phyloP scores from a whole-genome alignment of 2,888 invertebrate species.

The Metacarcinus magister region DNA sequence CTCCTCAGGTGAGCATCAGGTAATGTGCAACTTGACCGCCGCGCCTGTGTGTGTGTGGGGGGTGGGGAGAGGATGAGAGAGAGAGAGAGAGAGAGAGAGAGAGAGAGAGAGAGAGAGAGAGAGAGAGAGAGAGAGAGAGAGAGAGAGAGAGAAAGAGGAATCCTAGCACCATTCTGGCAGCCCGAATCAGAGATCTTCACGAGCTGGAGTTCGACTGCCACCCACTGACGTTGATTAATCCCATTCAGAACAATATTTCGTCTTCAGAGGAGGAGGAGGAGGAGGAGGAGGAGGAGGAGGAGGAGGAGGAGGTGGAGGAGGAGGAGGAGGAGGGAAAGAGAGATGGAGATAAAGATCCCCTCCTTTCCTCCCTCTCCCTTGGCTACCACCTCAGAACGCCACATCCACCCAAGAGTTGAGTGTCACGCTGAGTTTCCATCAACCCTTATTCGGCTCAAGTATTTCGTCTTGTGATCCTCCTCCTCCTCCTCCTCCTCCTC shows the following conservation, averaged over 20 bases:
- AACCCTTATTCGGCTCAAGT: slow-evolving; percentile 6
- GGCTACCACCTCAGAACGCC: neutral
- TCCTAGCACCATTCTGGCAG: neutral
- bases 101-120: neutral
- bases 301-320: neutral
- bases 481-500: neutral
- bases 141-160: neutral
- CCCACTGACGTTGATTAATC: neutral
- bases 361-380: neutral
- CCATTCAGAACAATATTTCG: slow-evolving; percentile 45
- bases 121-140: neutral
- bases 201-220: neutral
- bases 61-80: neutral
- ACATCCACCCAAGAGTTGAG: neutral
- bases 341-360: neutral
- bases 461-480: slow-evolving; percentile 26
- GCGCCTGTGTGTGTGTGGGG: neutral
- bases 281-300: slow-evolving; percentile 23
- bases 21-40: slow-evolving; percentile 1
- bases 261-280: slow-evolving; percentile 40
- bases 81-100: slow-evolving; percentile 44
- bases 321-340: too few relatives aligned
- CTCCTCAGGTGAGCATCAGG: neutral
- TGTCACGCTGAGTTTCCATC: slow-evolving; percentile 11
- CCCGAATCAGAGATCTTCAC: slow-evolving; percentile 5